Base-by-base conservation (phyloP, 2,888 invertebrate genomes). In the Neelides folsomi region DNA sequence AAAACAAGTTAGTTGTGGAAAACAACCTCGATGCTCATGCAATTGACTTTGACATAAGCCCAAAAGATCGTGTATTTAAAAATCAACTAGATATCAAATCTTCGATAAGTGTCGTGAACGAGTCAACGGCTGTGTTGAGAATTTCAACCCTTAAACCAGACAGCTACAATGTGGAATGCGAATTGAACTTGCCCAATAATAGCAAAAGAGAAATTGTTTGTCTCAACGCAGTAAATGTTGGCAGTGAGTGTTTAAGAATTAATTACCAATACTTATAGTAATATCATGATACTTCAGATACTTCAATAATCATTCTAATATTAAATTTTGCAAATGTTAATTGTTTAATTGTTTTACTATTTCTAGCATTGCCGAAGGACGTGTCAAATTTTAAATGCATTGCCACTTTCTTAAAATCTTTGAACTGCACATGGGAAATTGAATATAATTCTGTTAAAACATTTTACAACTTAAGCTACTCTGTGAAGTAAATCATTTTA, bases 371-470 rank as follows among this genome's bases (percentile, higher is more conserved):
- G 50, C 87, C 87, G 1, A 68, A 73, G 54, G 69, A 75, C 61
- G 80, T 86, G 2, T 70, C 72, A 8, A 79, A 85, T 68, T 86
- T 89, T 66, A 71, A 72, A 20, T 90, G 89, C 67, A 71, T 79
- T 46, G 81, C 85, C 10, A 72, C 76, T 58, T 84, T 88, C 68
- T 81, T 83, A 72, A 77, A 81, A 49, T 77, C 77, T 63, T 71
- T 89, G 61, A 80, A 77, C 12, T 90, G 89, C 67, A 75, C 78
- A 1, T 89, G 87, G 81, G 77, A 75, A 0, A 73, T 75, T 43
- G 78, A 79, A 1, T 65, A 73, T 20, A 71, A 79, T 68, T 76
- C 73, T 57, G 70, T 82, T 10, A 66, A 67, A 16, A 81, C 82
- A 1, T 69, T 67, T 7, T 82, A 80, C 64, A 54, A 53, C 18